Percentiles rank a stretch among this genome's conserved stretches.
phyloP scores from a whole-genome alignment of 2,888 invertebrate genomes.

The Pyrochroa serraticornis region DNA sequence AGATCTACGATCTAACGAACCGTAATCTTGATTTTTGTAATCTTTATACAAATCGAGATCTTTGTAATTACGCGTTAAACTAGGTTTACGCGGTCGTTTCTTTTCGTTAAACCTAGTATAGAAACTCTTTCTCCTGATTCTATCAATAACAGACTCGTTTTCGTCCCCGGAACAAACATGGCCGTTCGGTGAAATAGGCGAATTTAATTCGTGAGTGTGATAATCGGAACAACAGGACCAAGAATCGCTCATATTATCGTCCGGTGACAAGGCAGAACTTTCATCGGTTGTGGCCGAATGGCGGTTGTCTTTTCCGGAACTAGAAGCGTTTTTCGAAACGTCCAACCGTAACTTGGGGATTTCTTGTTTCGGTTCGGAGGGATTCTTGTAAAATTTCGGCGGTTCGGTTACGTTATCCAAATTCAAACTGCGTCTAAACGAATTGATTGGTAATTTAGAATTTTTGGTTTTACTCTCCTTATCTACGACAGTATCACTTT shows the following conservation, averaged over 20 bases:
- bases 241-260: constrained; percentile 65
- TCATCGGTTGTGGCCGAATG: constrained; percentile 57
- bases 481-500: constrained; percentile 55
- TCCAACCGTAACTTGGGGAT: constrained; percentile 67
- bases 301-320: constrained; percentile 51
- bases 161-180: constrained; percentile 58
- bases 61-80: constrained; percentile 59
- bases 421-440: constrained; percentile 54
- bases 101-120: constrained; percentile 88
- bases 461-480: constrained; percentile 31
- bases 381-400: constrained; percentile 36
- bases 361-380: constrained; percentile 41
- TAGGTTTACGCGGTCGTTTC: constrained; percentile 73
- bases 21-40: constrained; percentile 39
- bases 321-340: constrained; percentile 57
- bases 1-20: constrained; percentile 48
- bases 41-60: constrained; percentile 53
- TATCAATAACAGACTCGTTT: constrained; percentile 76
- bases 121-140: constrained; percentile 88
- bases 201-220: constrained; percentile 38
- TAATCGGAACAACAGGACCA: constrained; percentile 71
- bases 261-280: constrained; percentile 63
- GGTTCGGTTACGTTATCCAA: constrained; percentile 46
- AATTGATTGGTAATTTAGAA: constrained; percentile 53
- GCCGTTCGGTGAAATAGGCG: constrained; percentile 58